Percentiles rank a stretch among this genome's conserved stretches.
Conservation (phyloP, 2,888 invertebrate genomes). For the Nowickia ferox region DNA sequence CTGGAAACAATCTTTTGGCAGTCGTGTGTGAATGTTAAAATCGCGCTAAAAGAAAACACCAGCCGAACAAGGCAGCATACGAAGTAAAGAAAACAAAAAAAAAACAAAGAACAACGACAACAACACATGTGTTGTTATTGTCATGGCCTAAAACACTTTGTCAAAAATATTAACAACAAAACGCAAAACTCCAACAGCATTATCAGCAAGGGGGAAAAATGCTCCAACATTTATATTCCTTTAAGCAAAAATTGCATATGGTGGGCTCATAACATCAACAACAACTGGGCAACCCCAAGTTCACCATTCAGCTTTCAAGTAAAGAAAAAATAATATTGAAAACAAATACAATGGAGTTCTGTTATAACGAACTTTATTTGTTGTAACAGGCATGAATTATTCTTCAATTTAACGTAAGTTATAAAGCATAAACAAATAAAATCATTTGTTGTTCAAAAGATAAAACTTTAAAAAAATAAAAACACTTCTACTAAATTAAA, state of each 20-base stretch:
- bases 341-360: conserved; percentile 31
- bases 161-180: conserved; percentile 73
- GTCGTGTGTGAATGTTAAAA: conserved; percentile 71
- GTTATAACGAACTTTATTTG: no score
- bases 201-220: conserved; percentile 41
- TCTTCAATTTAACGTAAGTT: no score
- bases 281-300: conserved; percentile 78
- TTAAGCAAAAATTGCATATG: conserved; percentile 38
- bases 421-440: conserved; percentile 21
- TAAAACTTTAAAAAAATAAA: no score
- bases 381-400: no score
- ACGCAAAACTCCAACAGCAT: conserved; percentile 63
- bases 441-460: no score
- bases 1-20: conserved; percentile 47
- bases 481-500: not conserved
- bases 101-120: conserved; percentile 40
- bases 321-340: conserved; percentile 62
- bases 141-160: conserved; percentile 72
- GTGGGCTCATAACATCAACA: conserved; percentile 60
- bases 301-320: conserved; percentile 75
- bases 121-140: conserved; percentile 63
- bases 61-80: conserved; percentile 48
- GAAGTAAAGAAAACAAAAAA: not conserved
- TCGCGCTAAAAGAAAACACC: conserved; percentile 68
- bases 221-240: conserved; percentile 33